Percentiles rank a stretch among this genome's conserved stretches.
Conservation (phyloP, 1,140 invertebrate genomes). For the Gryllus bimaculatus region DNA sequence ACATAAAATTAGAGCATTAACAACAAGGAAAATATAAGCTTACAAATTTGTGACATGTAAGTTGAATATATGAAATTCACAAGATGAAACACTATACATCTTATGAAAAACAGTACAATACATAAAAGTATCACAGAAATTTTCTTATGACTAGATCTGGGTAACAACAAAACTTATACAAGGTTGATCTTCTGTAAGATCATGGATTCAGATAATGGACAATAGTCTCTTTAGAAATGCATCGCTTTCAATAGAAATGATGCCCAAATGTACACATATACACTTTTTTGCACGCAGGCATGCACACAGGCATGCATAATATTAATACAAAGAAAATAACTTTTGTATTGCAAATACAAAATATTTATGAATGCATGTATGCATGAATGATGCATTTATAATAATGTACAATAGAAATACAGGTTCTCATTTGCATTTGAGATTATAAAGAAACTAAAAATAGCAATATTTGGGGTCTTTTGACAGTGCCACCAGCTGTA, state of each 20-base stretch:
- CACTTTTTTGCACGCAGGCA: not conserved
- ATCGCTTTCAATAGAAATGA: not conserved
- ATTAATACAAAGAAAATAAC: not conserved
- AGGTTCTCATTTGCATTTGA: not conserved
- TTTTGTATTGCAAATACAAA: not conserved
- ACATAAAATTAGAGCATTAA: conserved; percentile 6
- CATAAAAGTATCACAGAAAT: conserved; percentile 20
- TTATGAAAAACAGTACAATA: conserved; percentile 16
- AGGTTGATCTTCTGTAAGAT: conserved; percentile 8
- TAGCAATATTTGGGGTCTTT: not conserved
- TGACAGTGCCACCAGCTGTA: not conserved
- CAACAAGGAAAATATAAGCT: not conserved
- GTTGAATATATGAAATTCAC: conserved; percentile 7
- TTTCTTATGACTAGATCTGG: conserved; percentile 20
- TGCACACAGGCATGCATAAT: not conserved
- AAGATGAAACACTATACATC: conserved; percentile 13
- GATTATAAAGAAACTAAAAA: conserved; percentile 6
- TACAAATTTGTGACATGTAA: conserved; percentile 9
- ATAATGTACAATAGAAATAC: not conserved
- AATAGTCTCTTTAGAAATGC: not conserved
- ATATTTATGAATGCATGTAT: not conserved
- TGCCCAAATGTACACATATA: not conserved
- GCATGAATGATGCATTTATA: not conserved
- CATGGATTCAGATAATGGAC: not conserved
- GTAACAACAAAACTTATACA: conserved; percentile 19